phyloP scores from a whole-genome alignment of 2,113 vertebrate genomes.

The Diadophis punctatus region DNA sequence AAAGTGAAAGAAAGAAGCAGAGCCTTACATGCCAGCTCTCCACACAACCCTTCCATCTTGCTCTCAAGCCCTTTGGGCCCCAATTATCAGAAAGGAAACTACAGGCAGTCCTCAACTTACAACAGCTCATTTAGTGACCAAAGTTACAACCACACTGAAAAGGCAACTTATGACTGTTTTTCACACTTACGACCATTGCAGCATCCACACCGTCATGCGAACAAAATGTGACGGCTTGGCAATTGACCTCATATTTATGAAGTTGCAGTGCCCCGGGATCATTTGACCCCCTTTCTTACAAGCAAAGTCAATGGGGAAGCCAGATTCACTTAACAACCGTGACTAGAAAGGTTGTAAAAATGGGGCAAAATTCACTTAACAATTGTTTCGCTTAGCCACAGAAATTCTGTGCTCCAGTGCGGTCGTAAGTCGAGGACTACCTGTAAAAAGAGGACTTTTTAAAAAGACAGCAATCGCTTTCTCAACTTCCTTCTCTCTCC shows the following conservation, averaged over 20 bases:
- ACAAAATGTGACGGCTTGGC: background rate
- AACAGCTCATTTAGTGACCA: background rate
- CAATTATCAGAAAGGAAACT: background rate
- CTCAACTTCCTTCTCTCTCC: background rate
- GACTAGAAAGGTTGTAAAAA: background rate
- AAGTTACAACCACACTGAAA: background rate
- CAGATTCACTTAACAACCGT: background rate
- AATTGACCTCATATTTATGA: background rate
- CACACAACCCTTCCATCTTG: background rate
- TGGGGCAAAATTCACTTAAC: background rate
- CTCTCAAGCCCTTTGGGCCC: background rate
- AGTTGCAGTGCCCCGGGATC: background rate
- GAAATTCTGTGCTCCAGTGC: background rate
- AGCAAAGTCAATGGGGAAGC: background rate
- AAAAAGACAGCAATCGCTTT: background rate
- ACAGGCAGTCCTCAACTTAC: background rate
- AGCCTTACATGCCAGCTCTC: background rate
- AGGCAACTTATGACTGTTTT: background rate
- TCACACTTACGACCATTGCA: background rate
- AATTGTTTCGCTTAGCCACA: background rate
- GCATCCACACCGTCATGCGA: background rate
- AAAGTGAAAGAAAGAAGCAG: background rate
- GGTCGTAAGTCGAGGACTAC: background rate
- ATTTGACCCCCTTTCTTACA: background rate
- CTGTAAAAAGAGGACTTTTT: background rate